Evolutionary conservation across 1,140 invertebrate genomes (phyloP).

Genomic region (Portunus trituberculatus): DNA sequence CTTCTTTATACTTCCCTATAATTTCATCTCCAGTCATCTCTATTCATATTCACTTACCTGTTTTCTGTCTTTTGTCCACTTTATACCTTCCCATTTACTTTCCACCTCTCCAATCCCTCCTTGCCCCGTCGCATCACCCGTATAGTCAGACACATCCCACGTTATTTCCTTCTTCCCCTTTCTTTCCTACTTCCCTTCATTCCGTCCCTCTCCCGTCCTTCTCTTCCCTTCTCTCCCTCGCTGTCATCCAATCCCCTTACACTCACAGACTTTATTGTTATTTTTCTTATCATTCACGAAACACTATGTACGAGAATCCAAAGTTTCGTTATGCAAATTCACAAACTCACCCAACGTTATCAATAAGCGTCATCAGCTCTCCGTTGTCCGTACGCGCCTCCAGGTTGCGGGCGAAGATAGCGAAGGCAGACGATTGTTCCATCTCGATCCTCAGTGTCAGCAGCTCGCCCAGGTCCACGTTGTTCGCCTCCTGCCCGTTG

Average conservation of each 20-base stretch:
- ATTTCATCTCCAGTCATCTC: too few species aligned
- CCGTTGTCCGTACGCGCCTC: conserved; percentile 82
- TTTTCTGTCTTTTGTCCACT: too few species aligned
- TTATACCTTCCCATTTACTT: neutral
- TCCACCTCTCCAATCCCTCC: neutral
- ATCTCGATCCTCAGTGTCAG: conserved; percentile 82
- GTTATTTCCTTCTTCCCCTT: neutral
- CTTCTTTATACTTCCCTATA: neutral
- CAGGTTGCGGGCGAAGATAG: conserved; percentile 82
- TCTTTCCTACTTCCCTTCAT: neutral
- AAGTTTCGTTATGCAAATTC: neutral
- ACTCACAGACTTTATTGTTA: too few species aligned
- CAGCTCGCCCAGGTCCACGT: conserved; percentile 82
- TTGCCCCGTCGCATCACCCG: neutral
- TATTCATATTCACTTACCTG: too few species aligned
- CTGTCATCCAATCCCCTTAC: too few species aligned
- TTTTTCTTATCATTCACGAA: too few species aligned
- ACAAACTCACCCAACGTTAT: conserved; percentile 81
- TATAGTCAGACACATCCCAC: neutral
- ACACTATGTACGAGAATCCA: too few species aligned
- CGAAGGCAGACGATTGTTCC: conserved; percentile 81
- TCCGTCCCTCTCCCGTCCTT: neutral
- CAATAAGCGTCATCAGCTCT: conserved; percentile 82
- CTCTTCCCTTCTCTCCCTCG: neutral
- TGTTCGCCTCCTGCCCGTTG: conserved; percentile 81